Evolutionary conservation across 2,113 vertebrate genomes (phyloP).

Genomic region (Bujurquina vittata): DNA sequence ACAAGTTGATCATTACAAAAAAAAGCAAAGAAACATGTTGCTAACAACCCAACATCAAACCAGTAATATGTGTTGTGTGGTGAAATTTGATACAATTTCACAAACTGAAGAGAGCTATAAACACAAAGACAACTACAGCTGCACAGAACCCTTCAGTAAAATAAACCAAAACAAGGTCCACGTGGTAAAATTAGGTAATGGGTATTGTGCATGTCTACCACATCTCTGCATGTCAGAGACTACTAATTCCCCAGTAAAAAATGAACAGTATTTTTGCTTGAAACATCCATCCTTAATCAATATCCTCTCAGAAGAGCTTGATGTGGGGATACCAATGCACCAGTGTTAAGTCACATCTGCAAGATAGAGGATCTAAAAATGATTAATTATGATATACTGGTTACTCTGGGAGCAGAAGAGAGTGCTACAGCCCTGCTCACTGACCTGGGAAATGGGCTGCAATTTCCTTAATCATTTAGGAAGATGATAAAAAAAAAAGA

Average conservation of each 20-base stretch:
- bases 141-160: neutral
- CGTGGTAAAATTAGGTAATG: neutral
- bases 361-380: conserved; percentile 19
- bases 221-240: neutral
- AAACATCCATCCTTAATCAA: neutral
- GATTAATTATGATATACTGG: conserved; percentile 32
- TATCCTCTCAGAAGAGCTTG: neutral
- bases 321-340: neutral
- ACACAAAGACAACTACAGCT: rapidly evolving
- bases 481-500: conserved; percentile 13
- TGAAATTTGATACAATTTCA: neutral
- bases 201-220: neutral
- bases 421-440: conserved; percentile 46
- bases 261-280: neutral
- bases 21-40: rapidly evolving
- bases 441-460: conserved; percentile 66
- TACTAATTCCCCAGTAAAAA: neutral
- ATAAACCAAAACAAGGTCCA: neutral
- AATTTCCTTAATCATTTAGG: conserved; percentile 59
- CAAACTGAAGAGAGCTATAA: neutral
- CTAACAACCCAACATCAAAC: neutral
- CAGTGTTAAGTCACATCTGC: neutral
- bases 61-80: rapidly evolving
- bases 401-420: conserved; percentile 14
- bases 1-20: neutral